Percentiles rank a stretch among this genome's conserved stretches.
These are phyloP conservation scores for Metacarcinus magister DNA, from an alignment of 2,888 invertebrate species.

Conservation along the genomic window DNA sequence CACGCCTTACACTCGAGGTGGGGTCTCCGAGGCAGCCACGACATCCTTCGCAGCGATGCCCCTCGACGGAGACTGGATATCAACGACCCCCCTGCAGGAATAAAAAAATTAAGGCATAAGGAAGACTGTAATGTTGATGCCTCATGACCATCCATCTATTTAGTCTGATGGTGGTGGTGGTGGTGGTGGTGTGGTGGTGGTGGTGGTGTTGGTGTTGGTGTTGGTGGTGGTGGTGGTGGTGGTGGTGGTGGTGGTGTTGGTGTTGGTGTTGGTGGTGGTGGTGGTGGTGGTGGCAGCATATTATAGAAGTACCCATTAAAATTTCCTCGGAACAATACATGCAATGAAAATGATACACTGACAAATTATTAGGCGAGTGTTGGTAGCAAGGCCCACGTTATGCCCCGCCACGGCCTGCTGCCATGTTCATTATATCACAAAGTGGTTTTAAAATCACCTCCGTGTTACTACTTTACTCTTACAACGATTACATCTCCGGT, in stretches of 20 bases:
- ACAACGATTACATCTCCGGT: background rate
- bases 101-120: background rate
- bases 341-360: too few relatives aligned
- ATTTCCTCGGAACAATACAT: too few relatives aligned
- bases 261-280: too few relatives aligned
- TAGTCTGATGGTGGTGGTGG: background rate
- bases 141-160: background rate
- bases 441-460: background rate
- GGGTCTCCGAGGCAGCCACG: constrained; percentile 84
- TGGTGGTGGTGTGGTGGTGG: too few relatives aligned
- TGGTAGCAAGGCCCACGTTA: too few relatives aligned
- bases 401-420: too few relatives aligned
- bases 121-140: background rate
- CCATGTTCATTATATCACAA: background rate
- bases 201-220: too few relatives aligned
- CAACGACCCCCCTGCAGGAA: constrained; percentile 69
- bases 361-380: too few relatives aligned
- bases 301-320: too few relatives aligned
- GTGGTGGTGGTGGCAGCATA: too few relatives aligned
- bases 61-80: constrained; percentile 77
- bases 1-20: constrained; percentile 87
- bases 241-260: too few relatives aligned
- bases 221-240: too few relatives aligned
- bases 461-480: background rate
- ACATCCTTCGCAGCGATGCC: constrained; percentile 80